Base-by-base conservation (phyloP, 1,140 invertebrate genomes). In the Thaumetopoea pityocampa region DNA sequence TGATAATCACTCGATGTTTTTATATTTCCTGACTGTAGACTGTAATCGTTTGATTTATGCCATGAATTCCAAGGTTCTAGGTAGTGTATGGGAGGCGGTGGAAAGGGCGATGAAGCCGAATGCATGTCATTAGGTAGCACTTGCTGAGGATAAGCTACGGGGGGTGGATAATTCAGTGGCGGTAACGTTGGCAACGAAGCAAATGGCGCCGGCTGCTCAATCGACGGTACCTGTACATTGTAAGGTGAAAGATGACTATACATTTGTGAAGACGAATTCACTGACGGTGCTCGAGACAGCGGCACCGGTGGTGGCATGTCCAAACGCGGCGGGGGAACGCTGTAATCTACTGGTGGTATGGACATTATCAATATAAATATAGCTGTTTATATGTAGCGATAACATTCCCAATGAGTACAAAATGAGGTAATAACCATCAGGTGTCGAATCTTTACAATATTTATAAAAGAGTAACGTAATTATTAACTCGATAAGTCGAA, bases 251-350 rank as follows among this genome's bases (percentile, higher is more conserved):
- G 41, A 30, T 16, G 17, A 2, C n/a, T 12, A 19, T 24, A 33
- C 6, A 43, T 34, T 3, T 26, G 51, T 9, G 38, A 32, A 4
- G 48, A 42, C 16, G 58, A 40, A 29, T 54, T 23, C 10, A 23
- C n/a, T 11, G 44, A 10, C 40, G 44, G 1, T 44, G 28, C 48
- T 8, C 47, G 24, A 15, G 44, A 12, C 6, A 29, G 44, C 16
- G 53, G 46, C 18, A 40, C 37, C 8, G 57, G 51, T 5, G 67
- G 56, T 8, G 60, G 63, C 15, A 67, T 30, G 12, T 65, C 50
- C 18, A 69, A 37, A n/a, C 42, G 52, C 10, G 72, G 71, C 9
- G 77, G 77, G 22, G 78, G 77, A 2, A 74, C 43, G 26, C 49
- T 67, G 19, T 68, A 81, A 24, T 68, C 53, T 10, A 77, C 22